phyloP scores from a whole-genome alignment of 2,113 vertebrate species.

The Esox niger region DNA sequence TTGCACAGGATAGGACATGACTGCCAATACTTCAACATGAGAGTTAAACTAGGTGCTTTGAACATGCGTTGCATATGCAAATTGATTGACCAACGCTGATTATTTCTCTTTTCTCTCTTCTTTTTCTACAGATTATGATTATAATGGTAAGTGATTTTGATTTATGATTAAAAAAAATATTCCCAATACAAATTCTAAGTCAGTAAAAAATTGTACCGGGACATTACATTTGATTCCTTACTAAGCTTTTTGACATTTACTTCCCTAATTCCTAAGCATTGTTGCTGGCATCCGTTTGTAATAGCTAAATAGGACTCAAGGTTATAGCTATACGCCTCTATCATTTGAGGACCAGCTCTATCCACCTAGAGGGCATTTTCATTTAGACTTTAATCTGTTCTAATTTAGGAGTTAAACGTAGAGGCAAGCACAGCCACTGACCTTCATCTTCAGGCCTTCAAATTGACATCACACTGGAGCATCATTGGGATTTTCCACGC shows the following conservation, averaged over 20 bases:
- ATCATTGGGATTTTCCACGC: conserved; percentile 3
- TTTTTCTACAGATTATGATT: conserved; percentile 43
- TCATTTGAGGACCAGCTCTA: neutral
- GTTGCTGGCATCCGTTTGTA: neutral
- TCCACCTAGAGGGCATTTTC: neutral
- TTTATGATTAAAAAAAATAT: too few relatives aligned
- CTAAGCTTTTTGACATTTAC: neutral
- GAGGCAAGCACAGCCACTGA: neutral
- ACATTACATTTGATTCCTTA: conserved; percentile 8
- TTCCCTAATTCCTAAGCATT: neutral
- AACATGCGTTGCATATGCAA: neutral
- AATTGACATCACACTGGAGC: neutral
- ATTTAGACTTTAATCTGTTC: conserved; percentile 7
- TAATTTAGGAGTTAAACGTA: conserved; percentile 12
- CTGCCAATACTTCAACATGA: too few relatives aligned
- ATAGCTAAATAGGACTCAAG: too few relatives aligned
- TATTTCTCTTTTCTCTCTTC: conserved; percentile 8
- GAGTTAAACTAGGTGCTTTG: too few relatives aligned
- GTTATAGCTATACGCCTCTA: neutral
- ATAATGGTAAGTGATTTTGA: conserved; percentile 52
- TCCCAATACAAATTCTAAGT: too few relatives aligned
- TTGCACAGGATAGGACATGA: too few relatives aligned
- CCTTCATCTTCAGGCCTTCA: conserved; percentile 11
- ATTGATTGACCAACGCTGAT: neutral
- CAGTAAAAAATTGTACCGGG: neutral